Evolutionary conservation across 2,797 vertebrate genomes (phyloP).

Genomic region (Manis crassicaudata): DNA sequence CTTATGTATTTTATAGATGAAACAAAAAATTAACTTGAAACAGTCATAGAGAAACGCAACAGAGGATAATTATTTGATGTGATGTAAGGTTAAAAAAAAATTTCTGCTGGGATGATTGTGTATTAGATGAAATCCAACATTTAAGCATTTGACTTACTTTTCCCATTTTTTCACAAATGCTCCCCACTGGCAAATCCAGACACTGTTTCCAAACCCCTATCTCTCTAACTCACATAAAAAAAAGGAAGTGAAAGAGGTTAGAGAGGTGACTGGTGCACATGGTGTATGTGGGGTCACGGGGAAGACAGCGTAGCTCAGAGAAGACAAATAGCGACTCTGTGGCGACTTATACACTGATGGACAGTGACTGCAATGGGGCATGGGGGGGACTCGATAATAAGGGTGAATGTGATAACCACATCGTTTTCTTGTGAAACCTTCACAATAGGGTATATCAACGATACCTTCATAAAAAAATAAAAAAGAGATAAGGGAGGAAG

Average conservation of each 20-base stretch:
- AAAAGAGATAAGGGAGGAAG: neutral
- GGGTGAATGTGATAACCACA: too few species aligned
- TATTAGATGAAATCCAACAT: neutral
- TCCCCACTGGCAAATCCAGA: neutral
- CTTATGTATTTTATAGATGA: neutral
- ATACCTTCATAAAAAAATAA: too few species aligned
- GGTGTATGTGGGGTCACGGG: too few species aligned
- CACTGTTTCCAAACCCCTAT: neutral
- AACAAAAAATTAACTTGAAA: neutral
- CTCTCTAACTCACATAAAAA: neutral
- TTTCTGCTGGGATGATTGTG: neutral
- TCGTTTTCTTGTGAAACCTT: too few species aligned
- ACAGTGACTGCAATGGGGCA: too few species aligned
- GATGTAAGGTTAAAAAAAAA: neutral
- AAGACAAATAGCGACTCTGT: too few species aligned
- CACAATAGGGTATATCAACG: too few species aligned
- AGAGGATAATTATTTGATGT: neutral
- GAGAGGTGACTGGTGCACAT: neutral
- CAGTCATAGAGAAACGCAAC: neutral
- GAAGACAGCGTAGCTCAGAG: too few species aligned
- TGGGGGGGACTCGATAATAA: too few species aligned
- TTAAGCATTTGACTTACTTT: slow-evolving; percentile 2
- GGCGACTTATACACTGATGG: too few species aligned
- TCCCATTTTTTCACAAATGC: neutral
- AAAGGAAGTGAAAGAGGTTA: neutral